A percentile compares a stretch with the other conserved stretches of the same genome.
phyloP scores from a whole-genome alignment of 2,888 invertebrate genomes.

The Hemithea aestivaria region DNA sequence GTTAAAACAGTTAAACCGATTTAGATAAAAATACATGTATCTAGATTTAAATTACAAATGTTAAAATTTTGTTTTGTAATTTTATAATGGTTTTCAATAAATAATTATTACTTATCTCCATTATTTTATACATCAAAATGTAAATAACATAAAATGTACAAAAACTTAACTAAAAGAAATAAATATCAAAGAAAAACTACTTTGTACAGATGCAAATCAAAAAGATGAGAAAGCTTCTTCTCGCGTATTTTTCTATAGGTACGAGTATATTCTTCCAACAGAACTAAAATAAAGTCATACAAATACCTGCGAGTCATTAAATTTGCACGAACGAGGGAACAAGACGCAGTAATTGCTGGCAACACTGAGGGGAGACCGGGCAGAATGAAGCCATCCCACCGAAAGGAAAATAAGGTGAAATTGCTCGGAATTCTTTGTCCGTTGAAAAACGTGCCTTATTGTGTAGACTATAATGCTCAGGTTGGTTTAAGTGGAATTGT shows the following conservation, averaged over 20 bases:
- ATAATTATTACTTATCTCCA: too few species aligned
- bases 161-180: too few species aligned
- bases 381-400: conserved; percentile 57
- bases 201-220: neutral
- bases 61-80: too few species aligned
- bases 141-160: too few species aligned
- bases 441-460: conserved; percentile 15
- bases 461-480: conserved; percentile 2
- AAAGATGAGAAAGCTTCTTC: neutral
- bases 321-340: conserved; percentile 53
- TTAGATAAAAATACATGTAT: too few species aligned
- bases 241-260: neutral
- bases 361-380: conserved; percentile 35
- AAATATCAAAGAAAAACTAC: too few species aligned
- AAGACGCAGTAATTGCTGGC: conserved; percentile 53
- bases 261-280: conserved; percentile 4
- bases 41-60: too few species aligned
- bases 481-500: conserved; percentile 18
- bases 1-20: too few species aligned
- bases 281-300: conserved; percentile 25
- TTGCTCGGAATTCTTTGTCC: conserved; percentile 9
- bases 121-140: too few species aligned
- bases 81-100: too few species aligned
- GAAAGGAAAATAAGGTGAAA: conserved; percentile 15
- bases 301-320: conserved; percentile 45